Evolutionary conservation across 1,140 invertebrate genomes (phyloP).

Genomic region (Heliconius hewitsoni): DNA sequence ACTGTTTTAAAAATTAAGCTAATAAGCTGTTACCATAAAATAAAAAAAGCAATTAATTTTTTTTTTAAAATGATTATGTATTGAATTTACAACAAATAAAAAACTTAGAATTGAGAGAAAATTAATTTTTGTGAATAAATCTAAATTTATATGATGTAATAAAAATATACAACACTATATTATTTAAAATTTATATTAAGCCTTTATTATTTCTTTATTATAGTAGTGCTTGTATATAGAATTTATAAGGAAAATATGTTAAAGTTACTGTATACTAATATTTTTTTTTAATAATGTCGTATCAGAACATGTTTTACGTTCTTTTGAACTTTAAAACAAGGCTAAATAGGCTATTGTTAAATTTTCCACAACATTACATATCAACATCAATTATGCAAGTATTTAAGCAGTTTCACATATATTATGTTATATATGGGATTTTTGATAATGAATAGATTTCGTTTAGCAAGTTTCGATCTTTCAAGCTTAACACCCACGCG

Average conservation of each 20-base stretch:
- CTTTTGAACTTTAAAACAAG: constrained; percentile 16
- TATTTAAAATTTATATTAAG: too few relatives aligned
- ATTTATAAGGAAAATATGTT: neutral
- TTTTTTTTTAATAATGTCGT: neutral
- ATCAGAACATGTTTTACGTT: constrained; percentile 1
- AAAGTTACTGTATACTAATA: neutral
- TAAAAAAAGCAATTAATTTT: too few relatives aligned
- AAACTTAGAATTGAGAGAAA: too few relatives aligned
- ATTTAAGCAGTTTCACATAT: neutral
- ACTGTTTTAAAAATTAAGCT: too few relatives aligned
- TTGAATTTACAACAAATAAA: too few relatives aligned
- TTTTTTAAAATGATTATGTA: too few relatives aligned
- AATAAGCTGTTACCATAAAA: too few relatives aligned
- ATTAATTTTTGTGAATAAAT: too few relatives aligned
- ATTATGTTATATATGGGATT: neutral
- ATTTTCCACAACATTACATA: constrained; percentile 1
- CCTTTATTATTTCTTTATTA: neutral
- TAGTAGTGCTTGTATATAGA: neutral
- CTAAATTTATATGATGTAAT: too few relatives aligned
- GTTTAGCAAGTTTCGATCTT: constrained; percentile 22
- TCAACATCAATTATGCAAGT: constrained; percentile 4
- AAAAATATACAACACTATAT: too few relatives aligned
- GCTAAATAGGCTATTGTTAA: constrained; percentile 16
- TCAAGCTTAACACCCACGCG: constrained; percentile 39
- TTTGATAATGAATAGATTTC: constrained; percentile 18